Conservation (phyloP, 2,113 vertebrate genomes). For the Puntigrus tetrazona region DNA sequence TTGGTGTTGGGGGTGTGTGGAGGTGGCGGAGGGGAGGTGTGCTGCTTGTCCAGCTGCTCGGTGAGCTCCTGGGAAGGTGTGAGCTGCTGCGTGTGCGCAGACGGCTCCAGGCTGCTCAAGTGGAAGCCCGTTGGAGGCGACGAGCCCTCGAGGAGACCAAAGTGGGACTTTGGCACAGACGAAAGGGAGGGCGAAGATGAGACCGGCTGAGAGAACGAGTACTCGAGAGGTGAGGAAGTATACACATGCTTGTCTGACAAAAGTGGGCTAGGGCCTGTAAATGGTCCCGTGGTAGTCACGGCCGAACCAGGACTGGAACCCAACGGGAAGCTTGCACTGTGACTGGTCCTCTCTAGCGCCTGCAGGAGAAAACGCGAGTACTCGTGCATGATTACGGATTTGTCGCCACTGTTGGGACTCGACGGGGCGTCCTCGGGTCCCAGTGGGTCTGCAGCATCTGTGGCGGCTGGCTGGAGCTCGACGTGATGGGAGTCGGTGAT, state of each 20-base stretch:
- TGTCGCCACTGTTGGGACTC: conserved; percentile 86
- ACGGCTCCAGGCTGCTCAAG: conserved; percentile 86
- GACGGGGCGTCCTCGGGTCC: conserved; percentile 76
- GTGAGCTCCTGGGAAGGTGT: conserved; percentile 98
- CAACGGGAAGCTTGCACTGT: conserved; percentile 86
- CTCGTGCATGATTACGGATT: conserved; percentile 90
- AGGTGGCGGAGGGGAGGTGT: conserved; percentile 74
- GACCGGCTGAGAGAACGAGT: conserved; percentile 88
- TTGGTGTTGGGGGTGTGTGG: conserved; percentile 62
- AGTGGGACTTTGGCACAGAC: conserved; percentile 96
- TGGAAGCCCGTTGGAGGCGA: conserved; percentile 86
- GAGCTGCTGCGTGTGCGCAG: conserved; percentile 88
- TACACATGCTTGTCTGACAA: conserved; percentile 94
- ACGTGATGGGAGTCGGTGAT: conserved; percentile 86
- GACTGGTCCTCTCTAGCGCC: conserved; percentile 96
- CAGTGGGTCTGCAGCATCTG: conserved; percentile 77
- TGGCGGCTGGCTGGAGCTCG: conserved; percentile 80
- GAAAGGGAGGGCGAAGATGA: conserved; percentile 77
- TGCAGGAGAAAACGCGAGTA: conserved; percentile 99
- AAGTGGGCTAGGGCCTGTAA: conserved; percentile 81
- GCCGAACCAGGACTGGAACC: conserved; percentile 83
- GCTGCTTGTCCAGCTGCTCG: conserved; percentile 93
- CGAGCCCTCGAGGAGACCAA: conserved; percentile 90
- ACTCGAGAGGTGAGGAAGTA: conserved; percentile 93
- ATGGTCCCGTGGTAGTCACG: conserved; percentile 82